A percentile compares a stretch with the other conserved stretches of the same genome.
Conservation (phyloP, 1,140 invertebrate genomes). For the Anagrus nilaparvatae region DNA sequence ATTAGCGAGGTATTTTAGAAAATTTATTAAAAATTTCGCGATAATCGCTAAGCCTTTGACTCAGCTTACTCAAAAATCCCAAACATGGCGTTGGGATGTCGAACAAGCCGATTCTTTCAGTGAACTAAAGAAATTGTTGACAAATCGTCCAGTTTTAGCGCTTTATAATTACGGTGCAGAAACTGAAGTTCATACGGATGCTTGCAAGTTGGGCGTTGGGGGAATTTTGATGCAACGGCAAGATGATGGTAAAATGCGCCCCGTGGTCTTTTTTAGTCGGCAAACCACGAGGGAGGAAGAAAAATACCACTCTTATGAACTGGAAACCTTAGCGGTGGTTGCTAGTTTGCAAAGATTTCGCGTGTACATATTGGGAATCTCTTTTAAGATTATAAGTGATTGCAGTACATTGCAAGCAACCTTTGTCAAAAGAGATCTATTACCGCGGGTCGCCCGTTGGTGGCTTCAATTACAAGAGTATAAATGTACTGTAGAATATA, state of each 20-base stretch:
- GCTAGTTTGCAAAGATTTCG: constrained; percentile 20
- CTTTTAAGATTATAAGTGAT: constrained; percentile 26
- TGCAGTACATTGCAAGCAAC: constrained; percentile 29
- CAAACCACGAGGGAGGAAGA: constrained; percentile 19
- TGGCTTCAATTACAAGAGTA: constrained; percentile 24
- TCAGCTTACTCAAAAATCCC: constrained; percentile 19
- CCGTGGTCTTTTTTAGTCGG: constrained; percentile 26
- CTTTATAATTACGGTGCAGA: constrained; percentile 14
- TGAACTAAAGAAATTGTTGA: constrained; percentile 10
- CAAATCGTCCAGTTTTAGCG: constrained; percentile 7
- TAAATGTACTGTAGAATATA: constrained; percentile 25
- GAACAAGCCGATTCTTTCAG: constrained; percentile 1
- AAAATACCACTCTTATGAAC: constrained; percentile 25
- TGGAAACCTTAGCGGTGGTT: constrained; percentile 31
- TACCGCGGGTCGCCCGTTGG: constrained; percentile 28
- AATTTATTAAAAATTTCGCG: not conserved
- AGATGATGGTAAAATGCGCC: constrained; percentile 18
- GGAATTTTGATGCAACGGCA: constrained; percentile 30
- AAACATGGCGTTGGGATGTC: constrained; percentile 1
- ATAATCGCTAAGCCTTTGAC: constrained; percentile 17
- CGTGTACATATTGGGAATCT: constrained; percentile 27
- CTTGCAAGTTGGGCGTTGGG: constrained; percentile 18
- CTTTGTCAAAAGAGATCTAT: constrained; percentile 24
- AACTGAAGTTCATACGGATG: constrained; percentile 17
- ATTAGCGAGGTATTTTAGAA: not conserved